Base-by-base conservation (phyloP, 2,113 vertebrate species). In the Hemibagrus wyckioides region DNA sequence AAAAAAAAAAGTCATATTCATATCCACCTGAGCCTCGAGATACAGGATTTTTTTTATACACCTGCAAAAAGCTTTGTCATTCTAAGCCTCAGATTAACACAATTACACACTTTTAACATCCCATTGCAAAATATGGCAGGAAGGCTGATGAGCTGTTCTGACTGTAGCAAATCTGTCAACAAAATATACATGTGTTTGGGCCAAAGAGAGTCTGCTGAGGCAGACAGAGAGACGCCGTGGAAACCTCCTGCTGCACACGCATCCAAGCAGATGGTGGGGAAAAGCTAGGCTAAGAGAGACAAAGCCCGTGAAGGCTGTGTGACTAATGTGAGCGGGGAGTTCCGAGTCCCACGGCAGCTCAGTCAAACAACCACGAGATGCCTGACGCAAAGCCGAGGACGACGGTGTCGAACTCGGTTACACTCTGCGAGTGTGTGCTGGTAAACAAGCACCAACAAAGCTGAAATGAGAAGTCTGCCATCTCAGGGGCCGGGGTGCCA, bases 221-320 rank as follows among this genome's bases (percentile, higher is more conserved):
- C 80, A 84, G 67, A 75, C 57, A 65, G 56, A 77, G 56, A 77
- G 86, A 83, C 3, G 44, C 52, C 2, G 48, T 77, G 69, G 69
- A 61, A 83, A 57, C 57, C 67, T 69, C 39, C 50, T 75, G 52
- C 80, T 41, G 36, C 80, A 82, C 65, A 25, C 83, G 41, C 56
- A 52, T 17, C 25, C 41, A 82, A 88, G 82, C 90, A 90, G 85
- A 88, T 86, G 86, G 86, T 81, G 69, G 76, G 86, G 80, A 50
- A 73, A 83, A 86, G 80, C 88, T 81, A 87, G 84, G 75, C 80
- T 89, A 88, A 87, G 50, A 77, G 63, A 81, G 63, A 73, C 71
- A 83, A 81, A 87, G 83, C 85, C 83, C 54, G 33, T 41, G 54
- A 87, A 85, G 80, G 41, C 84, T 88, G 86, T 63, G 90, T 89